Percentiles rank a stretch among this genome's conserved stretches.
Evolutionary conservation across 1,140 invertebrate species (phyloP).

Genomic region (Saccostrea cuccullata): DNA sequence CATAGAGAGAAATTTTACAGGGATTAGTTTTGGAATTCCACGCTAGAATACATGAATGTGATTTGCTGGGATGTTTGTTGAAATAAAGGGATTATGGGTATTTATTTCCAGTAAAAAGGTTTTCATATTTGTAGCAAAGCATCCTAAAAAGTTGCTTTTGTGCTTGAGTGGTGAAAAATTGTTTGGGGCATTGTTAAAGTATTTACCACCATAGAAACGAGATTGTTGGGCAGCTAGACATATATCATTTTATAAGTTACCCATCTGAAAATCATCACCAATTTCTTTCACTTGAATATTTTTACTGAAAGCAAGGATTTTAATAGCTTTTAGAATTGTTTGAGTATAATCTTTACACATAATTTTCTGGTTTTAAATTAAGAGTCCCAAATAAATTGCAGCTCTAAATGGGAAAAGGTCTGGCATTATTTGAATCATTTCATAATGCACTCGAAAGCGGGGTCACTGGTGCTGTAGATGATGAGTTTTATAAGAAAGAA

Average conservation of each 20-base stretch:
- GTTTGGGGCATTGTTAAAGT: background rate
- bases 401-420: background rate
- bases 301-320: background rate
- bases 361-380: background rate
- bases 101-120: conserved; percentile 7
- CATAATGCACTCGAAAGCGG: conserved; percentile 3
- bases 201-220: background rate
- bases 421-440: conserved; percentile 23
- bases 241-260: conserved; percentile 10
- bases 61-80: background rate
- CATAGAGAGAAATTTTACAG: background rate
- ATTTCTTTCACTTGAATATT: conserved; percentile 24
- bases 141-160: background rate
- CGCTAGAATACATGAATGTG: background rate
- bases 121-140: background rate
- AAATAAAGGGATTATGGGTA: conserved; percentile 1
- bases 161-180: conserved; percentile 5
- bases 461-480: background rate
- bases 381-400: conserved; percentile 5
- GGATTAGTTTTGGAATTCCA: background rate
- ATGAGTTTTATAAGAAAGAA: background rate
- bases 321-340: conserved; percentile 14
- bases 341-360: background rate
- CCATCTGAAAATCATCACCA: conserved; percentile 1
- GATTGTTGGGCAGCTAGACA: background rate